Base-by-base conservation (phyloP, 2,113 vertebrate genomes). In the Paraplagusia blochii region DNA sequence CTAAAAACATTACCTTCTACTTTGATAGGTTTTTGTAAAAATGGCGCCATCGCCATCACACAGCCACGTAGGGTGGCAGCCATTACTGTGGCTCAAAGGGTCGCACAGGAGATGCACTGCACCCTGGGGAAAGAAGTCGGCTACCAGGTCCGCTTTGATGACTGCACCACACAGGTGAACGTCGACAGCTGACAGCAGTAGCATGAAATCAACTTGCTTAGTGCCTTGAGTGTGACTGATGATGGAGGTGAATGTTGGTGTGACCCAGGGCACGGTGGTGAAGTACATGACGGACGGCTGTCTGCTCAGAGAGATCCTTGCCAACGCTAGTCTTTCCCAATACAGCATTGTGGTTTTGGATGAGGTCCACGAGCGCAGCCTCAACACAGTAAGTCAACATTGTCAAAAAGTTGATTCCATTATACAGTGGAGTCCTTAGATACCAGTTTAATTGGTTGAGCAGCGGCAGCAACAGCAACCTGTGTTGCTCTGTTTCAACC, bases 201-300 rank as follows among this genome's bases (percentile, higher is more conserved):
- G 15, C 34, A 40, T 6, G 36, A 39, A 35, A 17, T 13, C 0
- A 0, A 40, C 1, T 8, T 7, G 10, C 0, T 33, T 39, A 8
- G 0, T 13, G 22, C 51, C 9, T 1, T 17, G 17, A 16, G 17
- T 52, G 1, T 43, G n/a, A n/a, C 5, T 39, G 11, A 2, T 47
- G 13, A 63, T 54, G 1, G 16, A 55, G 11, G 75, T 72, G 29
- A 54, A 54, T 72, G 4, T 11, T 11, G 11, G 38, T 40, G 9
- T 10, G 38, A 13, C 8, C 11, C 88, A 98, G 95, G 92, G 93
- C 59, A 98, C 97, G 0, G 85, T 74, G 42, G 92, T 99, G 86
- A 97, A 91, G 83, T 99, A 98, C 44, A 92, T 99, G 95, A 99
- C 97, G 0, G 97, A 99, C 33, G 97, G 96, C 52, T 98, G 96